Base-by-base conservation (phyloP, 2,888 invertebrate species). In the Stramonita haemastoma region DNA sequence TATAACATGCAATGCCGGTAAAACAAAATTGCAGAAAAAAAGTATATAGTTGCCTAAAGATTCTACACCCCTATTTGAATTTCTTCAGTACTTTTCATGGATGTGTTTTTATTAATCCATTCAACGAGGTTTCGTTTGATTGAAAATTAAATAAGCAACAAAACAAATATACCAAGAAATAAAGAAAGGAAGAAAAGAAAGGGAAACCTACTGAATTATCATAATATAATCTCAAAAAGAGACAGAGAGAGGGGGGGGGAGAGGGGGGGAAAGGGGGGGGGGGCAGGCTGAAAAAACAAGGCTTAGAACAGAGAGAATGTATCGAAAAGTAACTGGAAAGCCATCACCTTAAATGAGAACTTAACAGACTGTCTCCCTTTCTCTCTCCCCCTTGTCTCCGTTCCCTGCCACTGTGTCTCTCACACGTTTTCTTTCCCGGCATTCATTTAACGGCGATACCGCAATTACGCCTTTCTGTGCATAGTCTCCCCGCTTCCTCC, bases 401-500 rank as follows among this genome's bases (percentile, higher is more conserved):
- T 77, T 46, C 46, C 8, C 46, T 46, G 46, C 46, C 46, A 46
- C 46, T 46, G 46, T 46, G 46, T 46, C 46, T 8, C 46, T 46
- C 46, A 46, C 46, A 46, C 46, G 46, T 46, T 46, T 46, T 46
- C 46, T 46, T 46, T 46, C 46, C 46, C 46, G 46, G 81, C 29
- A 81, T 81, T 57, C 84, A 57, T 56, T 56, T 84, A 84, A 56
- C 15, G 46, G 6, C 29, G 84, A 84, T 84, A 84, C 84, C 84
- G 26, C 84, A 84, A 84, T 84, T 84, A 84, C 84, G 26, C n/a
- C 56, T 46, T 84, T 22, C 34, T 56, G 84, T 1, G 17, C 56
- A 1, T 56, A n/a, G 22, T 29, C 56, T 34, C 26, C 29, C 26
- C 56, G 6, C 29, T 56, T 11, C 84, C 26, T 19, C 34, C 57